A percentile compares a stretch with the other conserved stretches of the same genome.
phyloP scores from a whole-genome alignment of 1,140 invertebrate species.

The Sycophila sp. region DNA sequence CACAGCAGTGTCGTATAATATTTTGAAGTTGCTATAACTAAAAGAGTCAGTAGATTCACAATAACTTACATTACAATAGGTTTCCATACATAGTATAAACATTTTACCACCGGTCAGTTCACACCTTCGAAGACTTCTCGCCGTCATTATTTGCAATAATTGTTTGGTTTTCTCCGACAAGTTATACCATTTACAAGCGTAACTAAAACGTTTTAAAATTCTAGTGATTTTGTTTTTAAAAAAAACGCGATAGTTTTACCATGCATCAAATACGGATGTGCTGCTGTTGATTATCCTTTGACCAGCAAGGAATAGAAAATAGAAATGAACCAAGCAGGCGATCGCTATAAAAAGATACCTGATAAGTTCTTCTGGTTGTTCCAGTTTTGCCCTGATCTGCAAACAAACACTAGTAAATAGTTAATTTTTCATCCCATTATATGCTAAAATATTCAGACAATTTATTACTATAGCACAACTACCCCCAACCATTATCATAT shows the following conservation, averaged over 20 bases:
- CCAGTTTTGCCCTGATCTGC: no score
- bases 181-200: background rate
- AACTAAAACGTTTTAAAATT: background rate
- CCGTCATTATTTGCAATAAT: background rate
- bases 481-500: no score
- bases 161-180: background rate
- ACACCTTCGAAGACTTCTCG: background rate
- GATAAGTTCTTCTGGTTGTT: no score
- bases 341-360: no score
- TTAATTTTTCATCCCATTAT: no score
- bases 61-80: background rate
- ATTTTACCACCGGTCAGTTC: background rate
- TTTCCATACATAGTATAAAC: background rate
- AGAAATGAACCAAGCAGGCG: no score
- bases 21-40: background rate
- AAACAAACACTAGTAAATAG: no score
- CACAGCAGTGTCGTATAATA: no score
- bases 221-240: background rate
- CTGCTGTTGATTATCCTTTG: background rate
- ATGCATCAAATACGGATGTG: background rate
- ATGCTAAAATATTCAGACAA: no score
- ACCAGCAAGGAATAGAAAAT: no score
- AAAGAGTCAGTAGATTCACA: background rate
- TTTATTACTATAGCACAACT: no score
- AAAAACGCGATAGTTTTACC: background rate